Conservation (phyloP, 2,797 vertebrate genomes). For the Cuculus canorus region DNA sequence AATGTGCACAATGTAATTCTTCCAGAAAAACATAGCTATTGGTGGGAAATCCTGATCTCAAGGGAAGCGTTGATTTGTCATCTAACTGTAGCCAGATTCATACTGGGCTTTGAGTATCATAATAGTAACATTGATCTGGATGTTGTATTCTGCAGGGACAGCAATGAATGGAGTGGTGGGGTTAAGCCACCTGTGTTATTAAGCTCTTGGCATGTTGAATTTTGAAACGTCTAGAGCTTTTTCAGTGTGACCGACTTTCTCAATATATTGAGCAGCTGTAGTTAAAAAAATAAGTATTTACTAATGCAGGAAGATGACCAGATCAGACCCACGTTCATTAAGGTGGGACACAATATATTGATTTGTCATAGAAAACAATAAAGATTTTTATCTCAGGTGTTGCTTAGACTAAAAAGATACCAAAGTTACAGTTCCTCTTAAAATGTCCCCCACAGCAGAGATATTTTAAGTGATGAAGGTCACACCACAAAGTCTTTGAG, state of each 20-base stretch:
- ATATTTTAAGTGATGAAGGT: not conserved
- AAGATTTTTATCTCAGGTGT: not conserved
- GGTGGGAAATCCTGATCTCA: not conserved
- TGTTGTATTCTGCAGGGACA: not conserved
- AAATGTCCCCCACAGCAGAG: not conserved
- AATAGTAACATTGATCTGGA: not conserved
- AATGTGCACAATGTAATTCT: constrained; percentile 4
- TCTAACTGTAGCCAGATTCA: not conserved
- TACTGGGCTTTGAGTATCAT: not conserved
- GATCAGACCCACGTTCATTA: not conserved
- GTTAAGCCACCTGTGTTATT: not conserved
- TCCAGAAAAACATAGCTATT: not conserved
- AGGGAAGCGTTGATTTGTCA: not conserved
- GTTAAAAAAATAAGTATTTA: not conserved
- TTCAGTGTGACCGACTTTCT: not conserved
- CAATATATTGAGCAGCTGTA: not conserved
- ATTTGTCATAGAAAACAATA: not conserved
- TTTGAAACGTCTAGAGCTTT: not conserved
- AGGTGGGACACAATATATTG: not conserved
- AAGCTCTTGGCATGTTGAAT: not conserved
- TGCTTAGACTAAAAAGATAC: not conserved
- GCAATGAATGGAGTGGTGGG: not conserved
- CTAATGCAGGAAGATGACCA: not conserved
- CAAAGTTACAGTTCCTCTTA: not conserved
- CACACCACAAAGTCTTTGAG: not conserved